phyloP scores from a whole-genome alignment of 2,113 vertebrate species.

The Anoplopoma fimbria region DNA sequence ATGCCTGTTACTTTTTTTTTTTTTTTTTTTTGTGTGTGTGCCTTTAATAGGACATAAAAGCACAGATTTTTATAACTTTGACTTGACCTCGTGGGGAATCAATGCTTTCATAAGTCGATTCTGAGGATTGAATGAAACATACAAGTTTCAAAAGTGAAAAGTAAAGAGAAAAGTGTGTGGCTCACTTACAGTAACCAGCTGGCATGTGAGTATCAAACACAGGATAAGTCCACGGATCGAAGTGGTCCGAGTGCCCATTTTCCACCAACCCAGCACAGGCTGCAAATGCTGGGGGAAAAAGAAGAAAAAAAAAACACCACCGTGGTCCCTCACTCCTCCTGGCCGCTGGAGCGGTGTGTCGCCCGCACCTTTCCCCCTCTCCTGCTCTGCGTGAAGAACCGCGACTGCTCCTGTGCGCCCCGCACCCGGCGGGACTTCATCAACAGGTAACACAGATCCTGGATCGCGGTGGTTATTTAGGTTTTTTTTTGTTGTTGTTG shows the following conservation, averaged over 20 bases:
- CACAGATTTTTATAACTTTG: conserved; percentile 26
- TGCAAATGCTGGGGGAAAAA: conserved; percentile 65
- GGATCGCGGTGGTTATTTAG: conserved; percentile 2
- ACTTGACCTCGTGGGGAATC: background rate
- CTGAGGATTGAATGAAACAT: background rate
- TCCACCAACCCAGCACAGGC: conserved; percentile 75
- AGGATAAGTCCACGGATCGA: conserved; percentile 77
- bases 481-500: background rate
- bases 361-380: conserved; percentile 58
- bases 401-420: conserved; percentile 70
- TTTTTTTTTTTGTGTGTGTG: background rate
- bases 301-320: too few relatives aligned
- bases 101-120: background rate
- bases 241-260: conserved; percentile 80
- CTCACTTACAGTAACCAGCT: conserved; percentile 82
- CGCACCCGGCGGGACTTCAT: conserved; percentile 78
- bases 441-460: conserved; percentile 64
- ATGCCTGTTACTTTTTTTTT: background rate
- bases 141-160: background rate
- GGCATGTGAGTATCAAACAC: conserved; percentile 73
- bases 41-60: conserved; percentile 37
- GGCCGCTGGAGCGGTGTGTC: conserved; percentile 45
- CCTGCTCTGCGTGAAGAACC: conserved; percentile 50
- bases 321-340: conserved; percentile 73
- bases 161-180: conserved; percentile 39